Conservation (phyloP, 2,888 invertebrate genomes). For the Acleris literana region DNA sequence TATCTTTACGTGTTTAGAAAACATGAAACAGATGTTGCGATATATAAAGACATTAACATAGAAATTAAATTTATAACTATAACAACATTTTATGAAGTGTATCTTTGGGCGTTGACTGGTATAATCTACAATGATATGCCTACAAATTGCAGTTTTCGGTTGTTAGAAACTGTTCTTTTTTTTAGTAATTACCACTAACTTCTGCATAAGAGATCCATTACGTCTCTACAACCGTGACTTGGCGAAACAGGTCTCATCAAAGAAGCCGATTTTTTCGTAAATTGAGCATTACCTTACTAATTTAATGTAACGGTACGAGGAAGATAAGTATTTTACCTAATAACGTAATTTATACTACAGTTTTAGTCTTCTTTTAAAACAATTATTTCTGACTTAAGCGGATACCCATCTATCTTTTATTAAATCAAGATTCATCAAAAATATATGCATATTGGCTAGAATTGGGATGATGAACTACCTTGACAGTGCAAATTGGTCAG, state of each 20-base stretch:
- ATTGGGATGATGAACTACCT: too few relatives aligned
- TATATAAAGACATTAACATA: conserved; percentile 31
- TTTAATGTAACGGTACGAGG: background rate
- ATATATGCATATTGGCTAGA: too few relatives aligned
- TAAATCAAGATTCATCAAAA: too few relatives aligned
- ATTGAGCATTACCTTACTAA: conserved; percentile 8
- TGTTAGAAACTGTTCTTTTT: conserved; percentile 9
- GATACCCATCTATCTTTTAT: too few relatives aligned
- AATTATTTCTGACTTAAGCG: too few relatives aligned
- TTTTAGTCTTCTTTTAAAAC: too few relatives aligned
- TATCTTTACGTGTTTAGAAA: conserved; percentile 32
- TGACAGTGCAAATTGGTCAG: too few relatives aligned
- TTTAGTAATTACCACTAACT: conserved; percentile 14
- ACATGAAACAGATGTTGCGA: conserved; percentile 20
- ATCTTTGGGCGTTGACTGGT: conserved; percentile 16
- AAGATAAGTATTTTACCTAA: too few relatives aligned
- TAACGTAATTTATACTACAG: too few relatives aligned
- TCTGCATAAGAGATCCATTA: conserved; percentile 17
- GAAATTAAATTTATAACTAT: conserved; percentile 25
- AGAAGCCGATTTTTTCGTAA: conserved; percentile 7
- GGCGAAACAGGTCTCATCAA: conserved; percentile 22
- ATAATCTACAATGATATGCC: conserved; percentile 10
- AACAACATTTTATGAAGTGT: conserved; percentile 21
- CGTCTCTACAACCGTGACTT: conserved; percentile 20
- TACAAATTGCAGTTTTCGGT: conserved; percentile 22